Base-by-base conservation (phyloP, 92 coral and sea anemone species). In the Scolanthus callimorphus region DNA sequence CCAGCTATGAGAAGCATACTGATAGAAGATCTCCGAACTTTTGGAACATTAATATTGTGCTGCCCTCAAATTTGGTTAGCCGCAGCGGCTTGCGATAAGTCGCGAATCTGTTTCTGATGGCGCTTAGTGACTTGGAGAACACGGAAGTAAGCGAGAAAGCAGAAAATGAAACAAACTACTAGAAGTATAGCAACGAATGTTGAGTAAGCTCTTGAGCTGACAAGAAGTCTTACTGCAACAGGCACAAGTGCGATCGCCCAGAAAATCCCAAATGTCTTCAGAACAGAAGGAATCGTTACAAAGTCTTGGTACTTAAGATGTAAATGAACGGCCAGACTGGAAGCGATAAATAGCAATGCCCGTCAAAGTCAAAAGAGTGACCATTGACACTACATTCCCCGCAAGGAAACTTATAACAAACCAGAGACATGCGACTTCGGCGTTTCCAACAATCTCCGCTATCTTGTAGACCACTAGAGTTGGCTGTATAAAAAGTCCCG, bases 401-500 rank as follows among this genome's bases (percentile, higher is more conserved):
- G 66, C 66, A 12, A 73, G 57, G 63, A 71, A 73, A 10, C 65
- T 71, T 27, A 73, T 26, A 1, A 73, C 49, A 22, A 71, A 50
- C 13, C 80, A 71, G 12, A 22, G 11, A 23, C 80, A 73, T 34
- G 80, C 65, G 20, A 56, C 57, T 12, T 55, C 26, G n/a, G 41
- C 22, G 39, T 39, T 39, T 3, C 59, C 27, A 3, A 38, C 21
- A 0, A 73, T 11, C 51, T 73, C 80, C 28, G 80, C 80, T 21
- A 73, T 57, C 20, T 73, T 73, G 37, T 73, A 73, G 0, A 54
- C 30, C 25, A 73, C 59, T 0, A 73, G 49, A 39, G 44, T 9
- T 17, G 80, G 80, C 52, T 73, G 80, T 4, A 69, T 65, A 13
- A 73, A 3, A 22, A 65, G 52, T 17, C 80, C 80, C 20, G 56